These are phyloP conservation scores for Babyrousa celebensis DNA, from an alignment of 2,797 vertebrate genomes.

Conservation along the genomic window DNA sequence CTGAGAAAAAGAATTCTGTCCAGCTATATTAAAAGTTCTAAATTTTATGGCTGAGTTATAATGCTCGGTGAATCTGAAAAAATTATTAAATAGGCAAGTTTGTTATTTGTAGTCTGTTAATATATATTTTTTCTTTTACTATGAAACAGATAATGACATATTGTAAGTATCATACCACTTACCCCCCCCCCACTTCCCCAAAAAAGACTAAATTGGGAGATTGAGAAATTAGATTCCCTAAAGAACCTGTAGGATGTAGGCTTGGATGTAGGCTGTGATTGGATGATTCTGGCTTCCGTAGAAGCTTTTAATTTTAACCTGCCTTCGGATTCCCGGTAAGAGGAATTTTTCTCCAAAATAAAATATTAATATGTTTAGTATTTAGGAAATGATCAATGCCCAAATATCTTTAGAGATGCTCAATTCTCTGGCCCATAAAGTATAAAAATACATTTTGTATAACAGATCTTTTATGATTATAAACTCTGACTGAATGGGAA, in stretches of 20 bases:
- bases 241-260: not conserved
- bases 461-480: constrained; percentile 44
- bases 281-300: constrained; percentile 45
- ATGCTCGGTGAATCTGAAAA: constrained; percentile 62
- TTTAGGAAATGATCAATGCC: not conserved
- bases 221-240: constrained; percentile 30
- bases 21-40: not conserved
- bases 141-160: constrained; percentile 45
- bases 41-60: constrained; percentile 66
- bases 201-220: not conserved
- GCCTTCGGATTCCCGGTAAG: constrained; percentile 12
- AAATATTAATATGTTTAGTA: constrained; percentile 40
- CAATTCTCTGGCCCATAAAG: constrained; percentile 11
- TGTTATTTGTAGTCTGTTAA: constrained; percentile 49
- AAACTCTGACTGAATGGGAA: constrained; percentile 66
- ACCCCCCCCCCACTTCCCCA: not conserved
- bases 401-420: constrained; percentile 39
- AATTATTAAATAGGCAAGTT: constrained; percentile 19
- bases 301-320: constrained; percentile 49
- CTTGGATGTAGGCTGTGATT: not conserved
- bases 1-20: constrained; percentile 31
- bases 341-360: constrained; percentile 52
- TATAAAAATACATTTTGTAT: constrained; percentile 51
- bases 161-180: not conserved
- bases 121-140: constrained; percentile 50